Conservation (phyloP, 2,888 invertebrate species). For the Heliconius sara region DNA sequence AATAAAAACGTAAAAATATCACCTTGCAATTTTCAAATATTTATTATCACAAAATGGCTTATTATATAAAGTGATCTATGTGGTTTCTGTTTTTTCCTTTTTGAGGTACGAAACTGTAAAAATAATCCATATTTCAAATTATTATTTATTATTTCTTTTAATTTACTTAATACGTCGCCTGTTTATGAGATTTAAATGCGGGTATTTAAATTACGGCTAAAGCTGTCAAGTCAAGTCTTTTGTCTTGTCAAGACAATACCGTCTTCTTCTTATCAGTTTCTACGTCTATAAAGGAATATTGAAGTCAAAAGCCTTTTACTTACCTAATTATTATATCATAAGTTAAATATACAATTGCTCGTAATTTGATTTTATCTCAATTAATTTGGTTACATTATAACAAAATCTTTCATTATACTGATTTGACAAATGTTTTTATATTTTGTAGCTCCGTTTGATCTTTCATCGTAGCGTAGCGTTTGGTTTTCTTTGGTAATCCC, state of each 20-base stretch:
- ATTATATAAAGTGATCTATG: not conserved
- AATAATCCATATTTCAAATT: not conserved
- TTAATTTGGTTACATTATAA: not conserved
- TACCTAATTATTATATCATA: not conserved
- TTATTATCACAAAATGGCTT: too few species aligned
- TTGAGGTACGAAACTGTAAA: not conserved
- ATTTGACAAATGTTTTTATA: too few species aligned
- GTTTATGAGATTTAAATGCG: slow-evolving; percentile 26
- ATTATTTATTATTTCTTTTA: not conserved
- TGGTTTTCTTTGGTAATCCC: too few species aligned
- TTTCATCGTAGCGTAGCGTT: too few species aligned
- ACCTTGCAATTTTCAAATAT: too few species aligned
- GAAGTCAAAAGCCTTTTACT: too few species aligned
- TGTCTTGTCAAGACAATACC: slow-evolving; percentile 23
- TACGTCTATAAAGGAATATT: slow-evolving; percentile 4
- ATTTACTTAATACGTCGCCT: slow-evolving; percentile 12
- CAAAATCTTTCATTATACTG: not conserved
- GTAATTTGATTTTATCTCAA: not conserved
- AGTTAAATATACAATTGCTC: slow-evolving; percentile 7
- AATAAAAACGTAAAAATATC: too few species aligned
- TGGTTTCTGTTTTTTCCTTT: not conserved
- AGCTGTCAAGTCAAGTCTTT: slow-evolving; percentile 28
- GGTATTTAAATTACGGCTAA: slow-evolving; percentile 22
- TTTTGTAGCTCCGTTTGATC: not conserved
- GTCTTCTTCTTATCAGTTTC: slow-evolving; percentile 25